These are phyloP conservation scores for Eupithecia dodoneata DNA, from an alignment of 2,888 invertebrate species.

Conservation along the genomic window DNA sequence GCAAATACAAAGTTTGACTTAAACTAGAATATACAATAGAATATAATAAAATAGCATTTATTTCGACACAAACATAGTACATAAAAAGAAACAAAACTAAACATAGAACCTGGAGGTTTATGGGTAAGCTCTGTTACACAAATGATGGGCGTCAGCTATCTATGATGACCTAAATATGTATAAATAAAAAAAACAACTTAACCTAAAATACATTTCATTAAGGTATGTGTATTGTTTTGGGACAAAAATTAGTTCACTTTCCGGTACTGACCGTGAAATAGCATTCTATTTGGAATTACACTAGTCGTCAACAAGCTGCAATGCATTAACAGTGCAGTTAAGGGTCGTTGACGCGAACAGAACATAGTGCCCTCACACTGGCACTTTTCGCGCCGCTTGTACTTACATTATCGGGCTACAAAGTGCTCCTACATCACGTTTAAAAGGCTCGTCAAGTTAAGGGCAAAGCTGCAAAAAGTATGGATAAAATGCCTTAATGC, in stretches of 20 bases:
- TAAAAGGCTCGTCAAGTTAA: constrained; percentile 60
- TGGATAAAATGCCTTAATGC: constrained; percentile 45
- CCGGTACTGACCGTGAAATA: background rate
- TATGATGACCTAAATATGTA: too few species aligned
- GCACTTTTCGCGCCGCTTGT: constrained; percentile 60
- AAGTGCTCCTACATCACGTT: constrained; percentile 63
- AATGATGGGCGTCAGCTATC: too few species aligned
- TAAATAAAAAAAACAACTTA: too few species aligned
- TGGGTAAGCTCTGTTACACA: too few species aligned
- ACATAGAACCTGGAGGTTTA: too few species aligned
- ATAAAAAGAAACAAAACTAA: too few species aligned
- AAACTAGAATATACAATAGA: too few species aligned
- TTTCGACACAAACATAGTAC: too few species aligned
- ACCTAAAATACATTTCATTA: too few species aligned
- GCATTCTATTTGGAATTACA: background rate
- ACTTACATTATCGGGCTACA: constrained; percentile 61
- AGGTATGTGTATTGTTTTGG: background rate
- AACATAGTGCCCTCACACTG: constrained; percentile 49
- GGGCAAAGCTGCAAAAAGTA: constrained; percentile 40
- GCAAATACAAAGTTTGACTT: too few species aligned
- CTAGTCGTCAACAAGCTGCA: constrained; percentile 8
- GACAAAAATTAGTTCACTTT: background rate
- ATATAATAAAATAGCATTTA: too few species aligned
- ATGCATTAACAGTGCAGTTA: constrained; percentile 24
- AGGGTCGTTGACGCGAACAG: constrained; percentile 45